A percentile compares a stretch with the other conserved stretches of the same genome.
Evolutionary conservation across 1,140 invertebrate genomes (phyloP).

Genomic region (Leptinotarsa lineolata): DNA sequence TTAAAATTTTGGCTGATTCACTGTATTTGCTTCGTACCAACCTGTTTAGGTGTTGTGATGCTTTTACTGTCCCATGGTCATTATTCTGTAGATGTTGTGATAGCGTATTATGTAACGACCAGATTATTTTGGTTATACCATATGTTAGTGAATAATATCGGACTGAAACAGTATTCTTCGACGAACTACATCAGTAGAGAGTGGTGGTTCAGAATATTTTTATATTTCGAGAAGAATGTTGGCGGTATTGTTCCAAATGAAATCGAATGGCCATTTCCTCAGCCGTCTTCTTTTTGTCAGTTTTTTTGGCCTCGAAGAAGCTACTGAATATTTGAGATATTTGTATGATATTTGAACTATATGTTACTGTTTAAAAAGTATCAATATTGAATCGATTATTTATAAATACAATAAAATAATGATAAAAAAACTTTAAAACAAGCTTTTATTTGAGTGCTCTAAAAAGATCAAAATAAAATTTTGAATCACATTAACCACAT

Average conservation of each 20-base stretch:
- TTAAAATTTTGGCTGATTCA: constrained; percentile 75
- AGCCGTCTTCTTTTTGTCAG: too few relatives aligned
- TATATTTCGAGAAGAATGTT: constrained; percentile 85
- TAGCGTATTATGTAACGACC: constrained; percentile 90
- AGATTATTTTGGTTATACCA: constrained; percentile 91
- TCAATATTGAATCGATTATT: too few relatives aligned
- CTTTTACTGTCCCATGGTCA: constrained; percentile 84
- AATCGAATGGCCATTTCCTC: constrained; percentile 68
- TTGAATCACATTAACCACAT: too few relatives aligned
- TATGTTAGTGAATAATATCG: constrained; percentile 74
- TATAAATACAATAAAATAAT: too few relatives aligned
- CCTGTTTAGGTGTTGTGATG: constrained; percentile 74
- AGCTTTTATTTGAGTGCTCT: too few relatives aligned
- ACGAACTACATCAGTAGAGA: constrained; percentile 60
- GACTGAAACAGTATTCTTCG: constrained; percentile 59
- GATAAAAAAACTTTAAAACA: too few relatives aligned
- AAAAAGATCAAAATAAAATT: too few relatives aligned
- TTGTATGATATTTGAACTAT: too few relatives aligned
- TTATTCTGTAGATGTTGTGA: constrained; percentile 88
- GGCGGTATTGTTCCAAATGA: constrained; percentile 76
- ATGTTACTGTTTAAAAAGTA: too few relatives aligned
- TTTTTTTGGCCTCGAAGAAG: too few relatives aligned
- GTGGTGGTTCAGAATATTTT: constrained; percentile 85
- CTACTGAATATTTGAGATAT: too few relatives aligned
- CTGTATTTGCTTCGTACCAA: constrained; percentile 70